Evolutionary conservation across 1,140 invertebrate genomes (phyloP).

Genomic region (Metaphire vulgaris): DNA sequence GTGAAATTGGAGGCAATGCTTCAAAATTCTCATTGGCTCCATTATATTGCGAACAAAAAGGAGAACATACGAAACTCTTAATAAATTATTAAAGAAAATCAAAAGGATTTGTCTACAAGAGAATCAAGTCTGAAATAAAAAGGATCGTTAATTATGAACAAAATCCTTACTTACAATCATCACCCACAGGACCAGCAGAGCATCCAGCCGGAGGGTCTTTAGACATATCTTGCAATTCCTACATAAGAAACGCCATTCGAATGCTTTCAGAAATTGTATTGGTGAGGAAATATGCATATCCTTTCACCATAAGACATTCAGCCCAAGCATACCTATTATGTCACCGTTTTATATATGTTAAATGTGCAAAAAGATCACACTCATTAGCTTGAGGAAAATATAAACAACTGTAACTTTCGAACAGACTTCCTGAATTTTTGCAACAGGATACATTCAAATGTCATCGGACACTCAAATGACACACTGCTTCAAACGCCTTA

Average conservation of each 20-base stretch:
- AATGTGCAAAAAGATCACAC: too few relatives aligned
- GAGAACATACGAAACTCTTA: not conserved
- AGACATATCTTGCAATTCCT: slow-evolving; percentile 25
- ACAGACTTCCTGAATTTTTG: not conserved
- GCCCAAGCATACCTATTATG: not conserved
- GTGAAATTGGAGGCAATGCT: too few relatives aligned
- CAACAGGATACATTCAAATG: not conserved
- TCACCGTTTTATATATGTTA: too few relatives aligned
- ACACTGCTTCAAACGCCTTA: not conserved
- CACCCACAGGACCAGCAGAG: slow-evolving; percentile 25
- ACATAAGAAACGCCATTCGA: not conserved
- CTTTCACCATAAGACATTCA: not conserved
- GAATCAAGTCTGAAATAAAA: slow-evolving; percentile 19
- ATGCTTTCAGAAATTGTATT: not conserved
- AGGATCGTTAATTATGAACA: too few relatives aligned
- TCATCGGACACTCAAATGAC: not conserved
- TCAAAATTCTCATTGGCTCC: too few relatives aligned
- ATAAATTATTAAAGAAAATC: slow-evolving; percentile 9
- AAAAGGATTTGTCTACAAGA: slow-evolving; percentile 8
- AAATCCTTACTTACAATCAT: slow-evolving; percentile 26
- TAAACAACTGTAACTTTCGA: not conserved
- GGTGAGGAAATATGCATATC: too few relatives aligned
- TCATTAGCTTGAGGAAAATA: not conserved
- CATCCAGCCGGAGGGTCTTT: slow-evolving; percentile 24
- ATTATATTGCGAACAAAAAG: too few relatives aligned